Base-by-base conservation (phyloP, 2,888 invertebrate genomes). In the Encarsia formosa region DNA sequence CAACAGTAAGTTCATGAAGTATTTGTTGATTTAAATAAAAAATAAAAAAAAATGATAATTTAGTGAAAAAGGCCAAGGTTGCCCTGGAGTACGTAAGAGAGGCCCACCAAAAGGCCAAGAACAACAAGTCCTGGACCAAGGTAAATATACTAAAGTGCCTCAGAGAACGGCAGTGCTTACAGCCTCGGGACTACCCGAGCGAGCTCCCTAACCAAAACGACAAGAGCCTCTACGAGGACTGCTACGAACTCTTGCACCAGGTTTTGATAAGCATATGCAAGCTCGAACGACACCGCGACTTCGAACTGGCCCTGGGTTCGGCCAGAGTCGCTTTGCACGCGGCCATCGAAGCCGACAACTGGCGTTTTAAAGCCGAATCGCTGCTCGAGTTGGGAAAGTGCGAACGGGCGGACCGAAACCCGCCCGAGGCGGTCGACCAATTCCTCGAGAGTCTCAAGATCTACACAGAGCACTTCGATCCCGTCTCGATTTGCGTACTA, bases 401-500 rank as follows among this genome's bases (percentile, higher is more conserved):
- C 46, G 59, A 63, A 13, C 20, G 64, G 1, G 48, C 56, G 1
- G 56, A 58, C 2, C 59, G 61, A 6, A 49, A 65, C 5, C 23
- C 59, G 2, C 41, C 60, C 16, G 47, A 40, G 4, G 68, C 69
- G 4, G 49, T 69, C 13, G 47, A 59, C 3, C 57, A 44, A 15
- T 65, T 70, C 9, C 59, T 58, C 1, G 65, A 63, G 32, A 59
- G 65, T 32, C 53, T 70, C 13, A 62, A 61, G 1, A 48, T 64
- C 1, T 52, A 61, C 1, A 66, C 61, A 18, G 61, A 60, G 23
- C 59, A 63, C 5, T 52, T 60, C 0, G 64, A 71, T 37, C 42
- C 58, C 1, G 60, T 60, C 11, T 61, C 59, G 2, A 52, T 68
- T 5, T 70, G 70, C 56, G 58, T 61, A 15, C 65, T 63, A 5